Conservation (phyloP, 2,113 vertebrate genomes). For the Aldabrachelys gigantea region DNA sequence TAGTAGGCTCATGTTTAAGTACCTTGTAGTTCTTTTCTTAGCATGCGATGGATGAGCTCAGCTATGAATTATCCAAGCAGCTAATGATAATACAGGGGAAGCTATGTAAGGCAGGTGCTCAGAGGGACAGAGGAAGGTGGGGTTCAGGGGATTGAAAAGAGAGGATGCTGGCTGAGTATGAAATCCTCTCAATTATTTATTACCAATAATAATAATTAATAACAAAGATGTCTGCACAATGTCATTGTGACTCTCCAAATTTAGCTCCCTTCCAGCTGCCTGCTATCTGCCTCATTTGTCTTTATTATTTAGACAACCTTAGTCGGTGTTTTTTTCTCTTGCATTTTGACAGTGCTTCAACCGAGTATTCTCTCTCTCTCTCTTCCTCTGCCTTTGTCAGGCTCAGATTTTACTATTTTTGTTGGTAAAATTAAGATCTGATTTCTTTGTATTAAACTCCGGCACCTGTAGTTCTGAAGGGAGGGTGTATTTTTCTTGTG, state of each 20-base stretch:
- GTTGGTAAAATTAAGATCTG: slow-evolving; percentile 47
- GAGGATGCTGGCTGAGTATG: slow-evolving; percentile 24
- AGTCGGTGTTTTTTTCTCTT: background rate
- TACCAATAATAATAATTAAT: slow-evolving; percentile 57
- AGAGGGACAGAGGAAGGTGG: background rate
- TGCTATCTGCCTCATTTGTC: slow-evolving; percentile 51
- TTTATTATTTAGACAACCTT: slow-evolving; percentile 52
- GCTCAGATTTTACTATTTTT: slow-evolving; percentile 16
- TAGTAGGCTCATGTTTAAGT: slow-evolving; percentile 74
- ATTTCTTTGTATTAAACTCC: slow-evolving; percentile 25
- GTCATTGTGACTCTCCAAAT: background rate
- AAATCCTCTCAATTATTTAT: slow-evolving; percentile 25
- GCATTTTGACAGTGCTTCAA: background rate
- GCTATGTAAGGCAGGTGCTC: slow-evolving; percentile 75
- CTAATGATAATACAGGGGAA: slow-evolving; percentile 74
- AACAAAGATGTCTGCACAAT: slow-evolving; percentile 15
- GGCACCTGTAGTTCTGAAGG: background rate
- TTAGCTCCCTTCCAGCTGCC: background rate
- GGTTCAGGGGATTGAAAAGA: background rate
- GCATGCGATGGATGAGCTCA: slow-evolving; percentile 66
- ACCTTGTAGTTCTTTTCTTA: slow-evolving; percentile 83
- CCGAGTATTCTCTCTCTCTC: background rate
- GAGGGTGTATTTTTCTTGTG: background rate
- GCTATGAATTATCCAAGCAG: slow-evolving; percentile 82
- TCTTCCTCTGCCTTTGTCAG: background rate